These are phyloP conservation scores for Oryzaephilus surinamensis DNA, from an alignment of 1,140 invertebrate species.

Conservation along the genomic window DNA sequence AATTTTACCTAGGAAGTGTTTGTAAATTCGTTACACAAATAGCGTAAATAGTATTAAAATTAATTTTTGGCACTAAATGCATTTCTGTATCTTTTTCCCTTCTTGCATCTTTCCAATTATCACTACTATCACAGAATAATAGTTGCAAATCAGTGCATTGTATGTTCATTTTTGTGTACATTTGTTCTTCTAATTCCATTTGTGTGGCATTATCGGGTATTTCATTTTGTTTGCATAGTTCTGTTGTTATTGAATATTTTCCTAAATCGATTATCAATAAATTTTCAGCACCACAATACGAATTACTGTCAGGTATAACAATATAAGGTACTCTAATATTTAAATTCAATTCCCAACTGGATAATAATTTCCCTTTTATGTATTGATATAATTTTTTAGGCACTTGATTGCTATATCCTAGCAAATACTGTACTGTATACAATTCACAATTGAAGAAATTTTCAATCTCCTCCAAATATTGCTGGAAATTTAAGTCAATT, in stretches of 20 bases:
- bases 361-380: constrained; percentile 33
- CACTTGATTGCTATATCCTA: too few species aligned
- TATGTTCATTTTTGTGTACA: constrained; percentile 69
- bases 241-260: constrained; percentile 57
- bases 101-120: constrained; percentile 64
- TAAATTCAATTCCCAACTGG: constrained; percentile 60
- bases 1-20: constrained; percentile 25
- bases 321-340: constrained; percentile 70
- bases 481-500: constrained; percentile 39
- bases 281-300: constrained; percentile 50
- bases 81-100: constrained; percentile 61
- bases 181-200: constrained; percentile 70
- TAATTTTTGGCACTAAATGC: constrained; percentile 59
- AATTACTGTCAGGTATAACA: constrained; percentile 66
- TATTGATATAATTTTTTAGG: constrained; percentile 18
- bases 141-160: constrained; percentile 58
- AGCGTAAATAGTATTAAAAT: constrained; percentile 24
- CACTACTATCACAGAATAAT: constrained; percentile 50
- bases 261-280: constrained; percentile 66
- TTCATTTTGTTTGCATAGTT: constrained; percentile 58
- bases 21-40: constrained; percentile 22
- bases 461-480: constrained; percentile 61
- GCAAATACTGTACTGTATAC: background rate
- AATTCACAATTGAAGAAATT: constrained; percentile 47
- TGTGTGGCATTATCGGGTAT: constrained; percentile 65